These are phyloP conservation scores for Sinonovacula constricta DNA, from an alignment of 1,140 invertebrate genomes.

Conservation along the genomic window DNA sequence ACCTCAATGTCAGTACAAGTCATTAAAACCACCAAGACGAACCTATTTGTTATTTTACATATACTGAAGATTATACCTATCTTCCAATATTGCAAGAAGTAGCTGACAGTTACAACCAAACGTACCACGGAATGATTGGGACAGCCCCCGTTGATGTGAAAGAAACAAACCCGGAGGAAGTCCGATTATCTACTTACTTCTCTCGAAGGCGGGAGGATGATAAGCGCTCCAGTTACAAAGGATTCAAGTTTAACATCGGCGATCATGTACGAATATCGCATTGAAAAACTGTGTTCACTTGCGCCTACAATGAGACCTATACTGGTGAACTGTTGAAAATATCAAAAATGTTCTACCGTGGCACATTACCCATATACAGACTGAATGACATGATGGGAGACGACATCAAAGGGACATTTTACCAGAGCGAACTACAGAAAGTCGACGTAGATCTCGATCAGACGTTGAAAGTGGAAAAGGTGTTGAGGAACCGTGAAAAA, in stretches of 20 bases:
- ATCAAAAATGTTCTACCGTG: neutral
- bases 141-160: no score
- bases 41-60: no score
- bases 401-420: slow-evolving; percentile 19
- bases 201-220: no score
- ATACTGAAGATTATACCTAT: no score
- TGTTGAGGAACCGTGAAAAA: neutral
- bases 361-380: slow-evolving; percentile 10
- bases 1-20: neutral
- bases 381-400: neutral
- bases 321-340: neutral
- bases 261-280: slow-evolving; percentile 5
- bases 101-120: neutral
- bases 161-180: no score
- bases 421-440: slow-evolving; percentile 12
- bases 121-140: neutral
- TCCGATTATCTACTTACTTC: no score
- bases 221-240: no score
- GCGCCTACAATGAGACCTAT: neutral
- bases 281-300: neutral
- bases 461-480: neutral
- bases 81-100: no score
- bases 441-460: neutral
- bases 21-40: neutral
- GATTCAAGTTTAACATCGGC: neutral